Evolutionary conservation across 2,113 vertebrate genomes (phyloP).

Genomic region (Picathartes gymnocephalus): DNA sequence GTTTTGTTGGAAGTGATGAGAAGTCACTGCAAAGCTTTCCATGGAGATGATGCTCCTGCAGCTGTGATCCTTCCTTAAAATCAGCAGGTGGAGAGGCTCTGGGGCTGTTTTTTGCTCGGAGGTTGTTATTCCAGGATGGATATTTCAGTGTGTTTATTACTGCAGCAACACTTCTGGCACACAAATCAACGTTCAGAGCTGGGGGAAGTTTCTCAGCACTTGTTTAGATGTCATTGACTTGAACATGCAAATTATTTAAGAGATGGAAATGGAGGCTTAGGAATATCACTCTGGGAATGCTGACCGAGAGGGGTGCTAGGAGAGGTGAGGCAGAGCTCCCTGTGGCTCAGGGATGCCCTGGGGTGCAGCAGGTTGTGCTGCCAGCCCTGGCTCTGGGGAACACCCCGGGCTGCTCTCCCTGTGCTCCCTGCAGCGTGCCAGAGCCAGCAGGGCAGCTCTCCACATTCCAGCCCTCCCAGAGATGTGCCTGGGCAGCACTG

Average conservation of each 20-base stretch:
- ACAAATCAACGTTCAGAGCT: neutral
- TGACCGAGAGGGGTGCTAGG: neutral
- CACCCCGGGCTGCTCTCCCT: neutral
- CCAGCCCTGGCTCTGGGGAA: neutral
- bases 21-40: neutral
- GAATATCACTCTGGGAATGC: neutral
- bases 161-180: neutral
- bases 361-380: neutral
- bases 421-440: neutral
- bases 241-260: neutral
- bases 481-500: neutral
- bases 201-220: neutral
- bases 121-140: neutral
- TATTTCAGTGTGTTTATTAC: neutral
- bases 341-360: neutral
- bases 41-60: neutral
- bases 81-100: neutral
- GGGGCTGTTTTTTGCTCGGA: neutral
- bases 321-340: neutral
- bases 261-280: neutral
- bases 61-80: neutral
- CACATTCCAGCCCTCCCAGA: slow-evolving; percentile 25
- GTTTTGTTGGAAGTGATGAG: neutral
- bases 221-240: neutral
- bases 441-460: neutral